Conservation (phyloP, 2,113 vertebrate species). For the Plecotus auritus region DNA sequence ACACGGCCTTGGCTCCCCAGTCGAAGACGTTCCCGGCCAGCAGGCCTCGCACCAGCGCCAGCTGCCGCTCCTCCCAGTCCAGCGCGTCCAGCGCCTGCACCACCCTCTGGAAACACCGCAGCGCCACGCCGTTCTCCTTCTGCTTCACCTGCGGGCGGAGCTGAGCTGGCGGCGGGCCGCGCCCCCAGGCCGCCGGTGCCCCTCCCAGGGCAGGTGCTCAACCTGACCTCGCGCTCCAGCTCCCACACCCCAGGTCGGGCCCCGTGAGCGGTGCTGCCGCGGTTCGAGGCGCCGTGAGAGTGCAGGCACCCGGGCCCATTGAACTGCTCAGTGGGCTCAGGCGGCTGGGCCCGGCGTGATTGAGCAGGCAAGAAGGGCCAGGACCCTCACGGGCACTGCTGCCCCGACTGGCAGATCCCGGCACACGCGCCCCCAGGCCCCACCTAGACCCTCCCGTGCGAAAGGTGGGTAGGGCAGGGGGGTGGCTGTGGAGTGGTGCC, state of each 20-base stretch:
- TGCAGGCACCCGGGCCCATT: background rate
- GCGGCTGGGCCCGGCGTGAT: too few relatives aligned
- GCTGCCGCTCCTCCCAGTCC: conserved; percentile 95
- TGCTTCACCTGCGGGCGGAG: conserved; percentile 89
- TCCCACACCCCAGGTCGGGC: background rate
- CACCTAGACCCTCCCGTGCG: accelerated
- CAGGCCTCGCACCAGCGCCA: conserved; percentile 93
- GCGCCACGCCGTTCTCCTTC: conserved; percentile 92
- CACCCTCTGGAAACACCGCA: conserved; percentile 91
- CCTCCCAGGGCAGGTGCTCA: accelerated
- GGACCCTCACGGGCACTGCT: accelerated
- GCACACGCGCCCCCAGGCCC: background rate
- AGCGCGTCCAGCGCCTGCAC: conserved; percentile 89
- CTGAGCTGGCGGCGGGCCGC: background rate
- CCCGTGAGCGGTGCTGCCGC: background rate
- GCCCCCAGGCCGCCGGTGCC: background rate
- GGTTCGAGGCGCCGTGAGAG: background rate
- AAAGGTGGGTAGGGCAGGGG: accelerated
- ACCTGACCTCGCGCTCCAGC: too few relatives aligned
- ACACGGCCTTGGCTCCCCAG: conserved; percentile 98
- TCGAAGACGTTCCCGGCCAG: conserved; percentile 98
- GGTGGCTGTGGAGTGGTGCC: accelerated
- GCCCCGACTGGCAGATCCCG: background rate
- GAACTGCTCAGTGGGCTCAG: background rate
- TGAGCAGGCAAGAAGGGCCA: background rate